Conservation (phyloP, 2,113 vertebrate genomes). For the Patagioenas fasciata region DNA sequence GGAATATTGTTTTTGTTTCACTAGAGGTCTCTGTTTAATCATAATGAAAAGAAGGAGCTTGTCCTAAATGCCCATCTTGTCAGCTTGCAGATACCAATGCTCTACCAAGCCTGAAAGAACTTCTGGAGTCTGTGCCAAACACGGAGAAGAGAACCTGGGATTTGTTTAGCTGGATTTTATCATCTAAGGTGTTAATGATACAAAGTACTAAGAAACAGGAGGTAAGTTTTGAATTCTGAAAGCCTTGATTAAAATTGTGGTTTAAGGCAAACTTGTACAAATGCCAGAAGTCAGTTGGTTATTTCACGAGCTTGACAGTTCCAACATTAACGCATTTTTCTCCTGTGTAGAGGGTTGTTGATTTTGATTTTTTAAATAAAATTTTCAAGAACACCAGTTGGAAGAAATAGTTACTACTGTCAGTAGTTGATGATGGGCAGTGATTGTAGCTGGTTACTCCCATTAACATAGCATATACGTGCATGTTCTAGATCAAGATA, state of each 20-base stretch:
- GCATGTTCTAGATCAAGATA: neutral
- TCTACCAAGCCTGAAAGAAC: slow-evolving; percentile 85
- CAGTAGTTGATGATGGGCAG: neutral
- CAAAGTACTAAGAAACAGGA: slow-evolving; percentile 88
- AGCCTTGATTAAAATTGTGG: neutral
- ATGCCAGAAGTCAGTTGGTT: neutral
- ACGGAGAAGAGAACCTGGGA: slow-evolving; percentile 80
- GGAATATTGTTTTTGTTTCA: slow-evolving; percentile 16
- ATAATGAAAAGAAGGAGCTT: neutral
- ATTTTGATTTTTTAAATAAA: neutral
- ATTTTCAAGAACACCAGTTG: neutral
- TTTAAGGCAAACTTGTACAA: neutral
- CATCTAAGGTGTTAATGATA: slow-evolving; percentile 88
- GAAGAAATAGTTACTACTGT: neutral
- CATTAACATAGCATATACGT: fast-evolving
- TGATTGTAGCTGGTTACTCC: neutral
- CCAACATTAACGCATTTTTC: neutral
- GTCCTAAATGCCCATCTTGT: neutral
- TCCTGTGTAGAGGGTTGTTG: neutral
- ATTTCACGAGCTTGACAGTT: neutral
- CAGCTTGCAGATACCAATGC: slow-evolving; percentile 87
- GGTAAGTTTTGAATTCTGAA: slow-evolving; percentile 67
- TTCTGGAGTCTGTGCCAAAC: slow-evolving; percentile 78
- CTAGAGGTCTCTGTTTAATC: slow-evolving; percentile 69
- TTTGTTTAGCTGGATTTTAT: slow-evolving; percentile 91